phyloP scores from a whole-genome alignment of 2,113 vertebrate species.

The Osmerus mordax region DNA sequence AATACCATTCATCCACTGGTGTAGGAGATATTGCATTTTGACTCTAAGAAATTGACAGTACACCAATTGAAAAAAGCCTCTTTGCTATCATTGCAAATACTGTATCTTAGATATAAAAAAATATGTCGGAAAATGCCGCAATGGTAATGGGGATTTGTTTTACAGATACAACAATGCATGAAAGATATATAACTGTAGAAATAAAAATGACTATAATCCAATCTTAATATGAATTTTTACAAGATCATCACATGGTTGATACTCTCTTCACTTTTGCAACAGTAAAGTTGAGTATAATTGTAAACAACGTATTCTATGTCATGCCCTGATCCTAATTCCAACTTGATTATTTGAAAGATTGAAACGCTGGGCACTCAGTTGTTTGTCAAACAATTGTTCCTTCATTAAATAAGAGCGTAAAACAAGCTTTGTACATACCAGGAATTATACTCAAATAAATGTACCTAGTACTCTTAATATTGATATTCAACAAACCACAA shows the following conservation, averaged over 20 bases:
- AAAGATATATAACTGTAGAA: neutral
- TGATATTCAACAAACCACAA: too few species aligned
- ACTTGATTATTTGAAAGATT: too few species aligned
- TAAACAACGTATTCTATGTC: too few species aligned
- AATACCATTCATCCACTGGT: slow-evolving; percentile 7
- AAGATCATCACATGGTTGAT: slow-evolving; percentile 28
- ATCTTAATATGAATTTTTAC: slow-evolving; percentile 54
- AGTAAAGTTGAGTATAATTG: too few species aligned
- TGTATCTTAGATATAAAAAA: too few species aligned
- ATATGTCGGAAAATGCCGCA: neutral
- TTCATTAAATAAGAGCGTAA: too few species aligned
- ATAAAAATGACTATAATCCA: slow-evolving; percentile 50
- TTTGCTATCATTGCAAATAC: slow-evolving; percentile 19
- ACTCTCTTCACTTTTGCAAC: neutral
- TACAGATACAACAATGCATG: neutral
- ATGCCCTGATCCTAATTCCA: too few species aligned
- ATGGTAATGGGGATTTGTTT: neutral
- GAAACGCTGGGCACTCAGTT: too few species aligned
- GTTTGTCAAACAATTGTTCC: too few species aligned
- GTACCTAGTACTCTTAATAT: too few species aligned
- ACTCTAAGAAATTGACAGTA: slow-evolving; percentile 30
- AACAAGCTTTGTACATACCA: too few species aligned
- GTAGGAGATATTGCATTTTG: slow-evolving; percentile 17
- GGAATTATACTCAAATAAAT: too few species aligned
- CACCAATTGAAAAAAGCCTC: slow-evolving; percentile 29